Base-by-base conservation (phyloP, 2,797 vertebrate species). In the Brotogeris chrysoptera region DNA sequence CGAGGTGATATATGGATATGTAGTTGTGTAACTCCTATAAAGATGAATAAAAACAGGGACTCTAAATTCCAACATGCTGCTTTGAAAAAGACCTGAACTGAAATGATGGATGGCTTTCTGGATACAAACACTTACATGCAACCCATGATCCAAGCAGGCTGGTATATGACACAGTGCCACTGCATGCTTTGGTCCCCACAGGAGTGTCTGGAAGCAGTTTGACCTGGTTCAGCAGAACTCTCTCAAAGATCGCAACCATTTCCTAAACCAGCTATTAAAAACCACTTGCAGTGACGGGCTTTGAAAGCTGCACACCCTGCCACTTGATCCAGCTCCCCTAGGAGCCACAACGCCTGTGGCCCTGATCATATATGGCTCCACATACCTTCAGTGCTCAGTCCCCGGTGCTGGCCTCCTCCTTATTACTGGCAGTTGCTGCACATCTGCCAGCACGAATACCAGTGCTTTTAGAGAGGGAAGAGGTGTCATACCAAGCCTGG, bases 341-440 rank as follows among this genome's bases (percentile, higher is more conserved):
- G 65, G 73, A 95, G 59, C 85, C 82, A 4, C 64, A 43, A 11
- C 0, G 28, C 84, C 76, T 24, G 53, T 72, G 82, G 77, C 80
- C 92, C 64, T 27, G 64, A 69, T 87, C 10, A 0, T 12, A 5
- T 28, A 64, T 36, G 16, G n/a, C 68, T 92, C 77, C 7, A 3
- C 47, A 24, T 21, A 69, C 28, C 19, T 53, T 21, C 92, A 32
- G 70, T 2, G n/a, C 80, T 84, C 73, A 69, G 86, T 81, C 88
- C 96, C 92, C 86, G 73, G 8, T 66, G 55, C 89, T 72, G 87
- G 92, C 90, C 93, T 79, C 96, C 80, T 91, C 63, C 79, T 73
- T 4, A 13, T 30, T 38, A 72, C 85, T 80, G 76, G 91, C 2
- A 15, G 91, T 80, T 91, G 85, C 65, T 94, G 94, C 88, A 76